These are phyloP conservation scores for Artemia franciscana DNA, from an alignment of 1,140 invertebrate species.

Conservation along the genomic window DNA sequence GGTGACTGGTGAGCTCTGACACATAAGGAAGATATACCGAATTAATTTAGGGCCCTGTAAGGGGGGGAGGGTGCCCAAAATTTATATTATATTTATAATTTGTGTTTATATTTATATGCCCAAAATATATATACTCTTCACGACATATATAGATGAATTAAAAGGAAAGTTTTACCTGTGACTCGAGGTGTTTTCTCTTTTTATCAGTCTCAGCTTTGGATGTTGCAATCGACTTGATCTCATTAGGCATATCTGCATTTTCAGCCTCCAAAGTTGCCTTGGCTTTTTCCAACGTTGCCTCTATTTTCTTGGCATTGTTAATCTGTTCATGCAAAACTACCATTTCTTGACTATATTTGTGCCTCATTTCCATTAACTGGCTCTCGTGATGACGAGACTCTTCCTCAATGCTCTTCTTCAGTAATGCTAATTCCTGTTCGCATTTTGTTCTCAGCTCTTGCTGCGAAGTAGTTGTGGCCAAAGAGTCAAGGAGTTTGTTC, in stretches of 20 bases:
- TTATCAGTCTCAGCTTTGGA: conserved; percentile 71
- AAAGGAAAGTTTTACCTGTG: conserved; percentile 30
- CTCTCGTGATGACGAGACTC: conserved; percentile 59
- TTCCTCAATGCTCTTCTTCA: conserved; percentile 77
- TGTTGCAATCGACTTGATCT: conserved; percentile 56
- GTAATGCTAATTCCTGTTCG: conserved; percentile 72
- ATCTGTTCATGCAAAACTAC: conserved; percentile 68
- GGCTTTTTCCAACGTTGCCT: conserved; percentile 57
- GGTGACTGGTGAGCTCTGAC: conserved; percentile 4
- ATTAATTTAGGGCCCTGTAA: no score
- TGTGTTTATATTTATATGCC: no score
- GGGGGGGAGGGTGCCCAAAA: no score
- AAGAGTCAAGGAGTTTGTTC: conserved; percentile 79
- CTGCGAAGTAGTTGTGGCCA: conserved; percentile 78
- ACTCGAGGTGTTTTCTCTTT: conserved; percentile 71
- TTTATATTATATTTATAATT: no score
- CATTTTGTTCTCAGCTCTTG: conserved; percentile 80
- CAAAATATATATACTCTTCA: no score
- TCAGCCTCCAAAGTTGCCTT: conserved; percentile 75
- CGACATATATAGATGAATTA: no score
- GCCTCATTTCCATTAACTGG: conserved; percentile 56
- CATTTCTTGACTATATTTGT: conserved; percentile 71
- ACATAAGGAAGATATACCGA: no score
- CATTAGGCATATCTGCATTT: conserved; percentile 73
- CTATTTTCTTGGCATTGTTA: conserved; percentile 67